Conservation (phyloP, 1,140 invertebrate genomes). For the Drosophila orosa region DNA sequence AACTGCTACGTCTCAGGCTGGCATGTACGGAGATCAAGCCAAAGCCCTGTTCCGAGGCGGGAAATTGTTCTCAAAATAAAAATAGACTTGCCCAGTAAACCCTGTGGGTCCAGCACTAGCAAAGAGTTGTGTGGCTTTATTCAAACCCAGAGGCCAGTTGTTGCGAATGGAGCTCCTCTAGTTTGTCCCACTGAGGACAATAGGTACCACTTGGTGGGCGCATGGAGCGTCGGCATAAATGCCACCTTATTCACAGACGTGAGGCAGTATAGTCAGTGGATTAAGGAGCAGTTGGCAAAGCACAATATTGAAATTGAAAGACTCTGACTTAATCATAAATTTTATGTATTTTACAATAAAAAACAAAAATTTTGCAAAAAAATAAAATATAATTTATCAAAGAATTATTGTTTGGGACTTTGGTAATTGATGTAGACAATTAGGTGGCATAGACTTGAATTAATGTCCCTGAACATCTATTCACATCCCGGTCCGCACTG, state of each 20-base stretch:
- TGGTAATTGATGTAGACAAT: neutral
- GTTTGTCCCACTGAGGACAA: constrained; percentile 22
- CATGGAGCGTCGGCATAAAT: constrained; percentile 5
- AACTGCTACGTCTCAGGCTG: constrained; percentile 33
- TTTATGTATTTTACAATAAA: no score
- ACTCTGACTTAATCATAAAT: neutral
- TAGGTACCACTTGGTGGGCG: constrained; percentile 8
- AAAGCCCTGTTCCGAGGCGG: neutral
- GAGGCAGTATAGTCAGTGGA: constrained; percentile 7
- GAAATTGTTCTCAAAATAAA: neutral
- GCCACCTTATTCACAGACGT: neutral
- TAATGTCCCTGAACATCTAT: neutral
- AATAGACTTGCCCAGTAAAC: neutral
- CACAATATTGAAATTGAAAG: neutral
- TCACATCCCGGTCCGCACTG: constrained; percentile 85
- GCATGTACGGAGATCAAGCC: neutral
- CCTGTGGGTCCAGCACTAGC: neutral
- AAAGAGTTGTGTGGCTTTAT: neutral
- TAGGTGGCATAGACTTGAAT: neutral
- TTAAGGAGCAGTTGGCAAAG: neutral
- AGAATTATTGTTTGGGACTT: neutral
- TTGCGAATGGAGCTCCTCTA: constrained; percentile 16
- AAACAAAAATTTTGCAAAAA: neutral
- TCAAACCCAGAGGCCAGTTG: neutral
- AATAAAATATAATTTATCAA: neutral